Evolutionary conservation across 2,113 vertebrate genomes (phyloP), one percentile per base, ranked within the genome.

Genomic region (Elanoides forficatus): DNA sequence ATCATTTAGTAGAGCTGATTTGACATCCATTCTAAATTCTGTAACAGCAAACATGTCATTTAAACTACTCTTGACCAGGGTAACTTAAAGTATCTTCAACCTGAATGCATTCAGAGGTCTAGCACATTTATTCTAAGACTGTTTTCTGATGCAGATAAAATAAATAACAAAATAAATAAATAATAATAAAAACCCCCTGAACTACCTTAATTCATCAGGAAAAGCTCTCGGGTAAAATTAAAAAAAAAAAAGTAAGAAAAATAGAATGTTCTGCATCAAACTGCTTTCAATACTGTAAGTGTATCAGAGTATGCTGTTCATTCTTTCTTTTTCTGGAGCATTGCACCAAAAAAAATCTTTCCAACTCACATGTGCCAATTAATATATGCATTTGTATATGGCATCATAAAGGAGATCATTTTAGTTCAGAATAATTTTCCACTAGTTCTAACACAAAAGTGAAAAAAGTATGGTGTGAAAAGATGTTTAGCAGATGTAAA

Each of bases 401-500:
- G 9, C 23, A 50, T 90, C 55, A 92, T 80, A 94, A 94, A 94
- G 25, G 45, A 94, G 13, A 21, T 32, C 4, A 71, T 94, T 87
- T 94, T 74, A 38, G 23, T 73, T 96, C 19, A 81, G 36, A 76
- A 76, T 70, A 90, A 56, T 78, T 73, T 73, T 91, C 52, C 7
- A 67, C 19, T 81, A 40, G 29, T 82, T 88, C 40, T 67, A 88
- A 93, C 34, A 85, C 18, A 94, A 76, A 90, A 97, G 27, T 71
- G 25, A 86, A 86, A 87, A 32, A 81, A 38, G 3, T 73, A 10
- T 78, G 29, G 13, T 81, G 42, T 81, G 88, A 90, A 95, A 90
- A 93, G 48, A 90, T 82, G 45, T 87, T 93, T 73, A 96, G 82
- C 88, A 97, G 87, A 93, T 81, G 29, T 50, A 92, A 91, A 56